phyloP scores from a whole-genome alignment of 2,888 invertebrate genomes.

The Blastobasis lacticolella region DNA sequence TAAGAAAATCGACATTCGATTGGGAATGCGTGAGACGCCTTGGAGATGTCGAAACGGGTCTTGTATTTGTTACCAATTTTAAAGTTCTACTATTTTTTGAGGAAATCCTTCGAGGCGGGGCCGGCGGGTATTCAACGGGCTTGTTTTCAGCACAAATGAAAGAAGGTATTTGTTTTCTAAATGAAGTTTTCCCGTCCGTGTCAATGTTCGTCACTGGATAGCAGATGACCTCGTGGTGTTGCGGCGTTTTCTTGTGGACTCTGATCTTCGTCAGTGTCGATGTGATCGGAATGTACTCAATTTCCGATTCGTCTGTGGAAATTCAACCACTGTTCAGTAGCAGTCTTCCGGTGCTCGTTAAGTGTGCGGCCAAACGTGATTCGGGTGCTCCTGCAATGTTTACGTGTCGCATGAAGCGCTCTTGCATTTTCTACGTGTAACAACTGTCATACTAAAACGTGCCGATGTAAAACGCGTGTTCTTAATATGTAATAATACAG shows the following conservation, averaged over 20 bases:
- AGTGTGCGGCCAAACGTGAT: slow-evolving; percentile 52
- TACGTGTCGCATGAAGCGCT: slow-evolving; percentile 42
- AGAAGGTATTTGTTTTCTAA: slow-evolving; percentile 76
- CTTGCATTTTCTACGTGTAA: slow-evolving; percentile 27
- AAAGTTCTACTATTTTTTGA: slow-evolving; percentile 83
- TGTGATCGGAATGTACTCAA: slow-evolving; percentile 88
- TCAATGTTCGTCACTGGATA: slow-evolving; percentile 71
- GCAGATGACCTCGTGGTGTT: slow-evolving; percentile 73
- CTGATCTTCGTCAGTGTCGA: slow-evolving; percentile 86
- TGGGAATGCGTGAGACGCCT: slow-evolving; percentile 38
- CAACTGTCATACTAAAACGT: slow-evolving; percentile 42
- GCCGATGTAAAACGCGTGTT: slow-evolving; percentile 27
- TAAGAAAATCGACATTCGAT: slow-evolving; percentile 74
- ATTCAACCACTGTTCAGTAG: slow-evolving; percentile 45
- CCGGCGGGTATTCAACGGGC: slow-evolving; percentile 72
- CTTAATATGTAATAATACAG: slow-evolving; percentile 16
- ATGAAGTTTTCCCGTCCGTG: slow-evolving; percentile 47
- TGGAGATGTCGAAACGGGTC: slow-evolving; percentile 52
- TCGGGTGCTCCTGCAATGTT: slow-evolving; percentile 48
- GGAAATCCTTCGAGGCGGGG: slow-evolving; percentile 83
- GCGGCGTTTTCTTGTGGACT: slow-evolving; percentile 78
- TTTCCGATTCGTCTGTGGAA: slow-evolving; percentile 83
- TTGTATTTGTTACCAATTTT: slow-evolving; percentile 73
- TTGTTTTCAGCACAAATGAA: slow-evolving; percentile 50
- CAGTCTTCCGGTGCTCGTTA: slow-evolving; percentile 37